Conservation (phyloP, 2,888 invertebrate species). For the Melolontha melolontha region DNA sequence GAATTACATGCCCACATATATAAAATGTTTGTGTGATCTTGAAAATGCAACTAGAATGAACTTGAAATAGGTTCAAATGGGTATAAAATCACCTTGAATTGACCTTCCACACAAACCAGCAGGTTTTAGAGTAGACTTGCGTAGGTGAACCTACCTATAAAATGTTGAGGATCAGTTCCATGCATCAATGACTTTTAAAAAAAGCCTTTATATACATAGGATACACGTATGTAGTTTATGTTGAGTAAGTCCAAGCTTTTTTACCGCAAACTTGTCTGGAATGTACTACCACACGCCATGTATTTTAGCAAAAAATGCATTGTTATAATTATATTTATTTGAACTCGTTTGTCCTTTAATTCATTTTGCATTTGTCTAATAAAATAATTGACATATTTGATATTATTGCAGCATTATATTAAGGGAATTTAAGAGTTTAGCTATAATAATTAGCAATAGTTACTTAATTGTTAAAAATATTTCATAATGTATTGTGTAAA, state of each 20-base stretch:
- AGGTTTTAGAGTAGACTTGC: conserved; percentile 34
- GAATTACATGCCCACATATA: too few relatives aligned
- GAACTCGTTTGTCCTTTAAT: too few relatives aligned
- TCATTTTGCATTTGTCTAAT: too few relatives aligned
- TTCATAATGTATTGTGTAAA: conserved; percentile 7
- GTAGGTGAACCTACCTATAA: conserved; percentile 36
- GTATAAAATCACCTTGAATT: conserved; percentile 35
- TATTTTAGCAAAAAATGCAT: too few relatives aligned
- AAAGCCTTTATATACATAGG: conserved; percentile 14
- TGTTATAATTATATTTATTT: too few relatives aligned
- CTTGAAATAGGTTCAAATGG: conserved; percentile 37
- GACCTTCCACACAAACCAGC: conserved; percentile 25
- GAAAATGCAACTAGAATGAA: conserved; percentile 33
- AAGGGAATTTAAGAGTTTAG: too few relatives aligned
- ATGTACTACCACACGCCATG: too few relatives aligned
- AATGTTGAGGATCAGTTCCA: conserved; percentile 32
- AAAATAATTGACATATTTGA: too few relatives aligned
- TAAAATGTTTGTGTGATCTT: conserved; percentile 18
- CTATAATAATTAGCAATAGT: too few relatives aligned
- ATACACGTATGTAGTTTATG: not conserved
- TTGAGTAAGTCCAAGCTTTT: conserved; percentile 14
- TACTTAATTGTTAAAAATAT: too few relatives aligned
- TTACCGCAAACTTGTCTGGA: not conserved
- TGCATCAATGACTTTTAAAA: conserved; percentile 9
- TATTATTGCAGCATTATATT: too few relatives aligned